phyloP scores from a whole-genome alignment of 2,888 invertebrate species.

The Pyrochroa serraticornis region DNA sequence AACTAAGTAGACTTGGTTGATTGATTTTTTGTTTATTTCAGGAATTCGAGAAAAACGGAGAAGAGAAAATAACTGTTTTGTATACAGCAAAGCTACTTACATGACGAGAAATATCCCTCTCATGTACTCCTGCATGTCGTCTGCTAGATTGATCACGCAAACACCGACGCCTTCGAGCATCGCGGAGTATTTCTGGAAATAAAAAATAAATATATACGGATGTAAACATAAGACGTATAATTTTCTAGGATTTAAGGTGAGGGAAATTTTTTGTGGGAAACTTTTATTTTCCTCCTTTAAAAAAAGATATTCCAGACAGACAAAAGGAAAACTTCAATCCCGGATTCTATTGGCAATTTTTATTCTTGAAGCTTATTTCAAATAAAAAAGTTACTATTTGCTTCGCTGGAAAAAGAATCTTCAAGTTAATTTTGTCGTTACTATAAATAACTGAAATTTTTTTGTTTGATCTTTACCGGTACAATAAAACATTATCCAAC shows the following conservation, averaged over 20 bases:
- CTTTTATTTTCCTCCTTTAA: neutral
- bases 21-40: neutral
- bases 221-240: neutral
- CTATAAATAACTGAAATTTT: too few relatives aligned
- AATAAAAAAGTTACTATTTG: too few relatives aligned
- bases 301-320: conserved; percentile 6
- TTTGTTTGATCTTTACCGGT: too few relatives aligned
- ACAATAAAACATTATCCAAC: too few relatives aligned
- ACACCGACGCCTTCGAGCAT: conserved; percentile 65
- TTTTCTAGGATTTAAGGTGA: neutral
- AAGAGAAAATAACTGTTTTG: neutral
- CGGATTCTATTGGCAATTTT: too few relatives aligned
- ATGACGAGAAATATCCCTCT: conserved; percentile 68
- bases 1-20: too few relatives aligned
- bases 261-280: too few relatives aligned
- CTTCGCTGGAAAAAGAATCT: too few relatives aligned
- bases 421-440: too few relatives aligned
- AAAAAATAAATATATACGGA: conserved; percentile 9
- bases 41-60: neutral
- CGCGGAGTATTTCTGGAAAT: conserved; percentile 58
- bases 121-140: conserved; percentile 72
- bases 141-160: conserved; percentile 68
- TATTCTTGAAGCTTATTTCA: too few relatives aligned
- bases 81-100: conserved; percentile 58
- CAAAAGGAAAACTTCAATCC: too few relatives aligned